Conservation (phyloP, 2,797 vertebrate genomes). For the Furcifer pardalis region DNA sequence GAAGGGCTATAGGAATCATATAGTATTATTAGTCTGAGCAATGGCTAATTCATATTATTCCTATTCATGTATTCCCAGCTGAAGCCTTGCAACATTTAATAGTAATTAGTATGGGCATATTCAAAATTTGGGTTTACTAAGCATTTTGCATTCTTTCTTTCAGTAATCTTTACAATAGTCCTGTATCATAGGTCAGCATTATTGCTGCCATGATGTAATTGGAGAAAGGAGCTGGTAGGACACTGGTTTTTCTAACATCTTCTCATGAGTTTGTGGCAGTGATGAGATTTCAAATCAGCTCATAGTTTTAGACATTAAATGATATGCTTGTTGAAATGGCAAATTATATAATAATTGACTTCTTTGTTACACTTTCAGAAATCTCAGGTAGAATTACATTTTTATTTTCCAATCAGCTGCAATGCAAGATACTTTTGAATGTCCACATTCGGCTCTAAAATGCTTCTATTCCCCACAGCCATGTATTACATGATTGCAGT, state of each 20-base stretch:
- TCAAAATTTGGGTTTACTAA: background rate
- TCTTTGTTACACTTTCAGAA: background rate
- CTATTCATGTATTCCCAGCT: background rate
- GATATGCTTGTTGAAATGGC: background rate
- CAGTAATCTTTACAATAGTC: background rate
- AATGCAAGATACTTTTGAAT: background rate
- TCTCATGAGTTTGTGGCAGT: background rate
- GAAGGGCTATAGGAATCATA: background rate
- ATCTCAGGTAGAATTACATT: background rate
- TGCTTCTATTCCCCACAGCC: background rate
- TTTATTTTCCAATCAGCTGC: background rate
- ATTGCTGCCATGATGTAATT: background rate
- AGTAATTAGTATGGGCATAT: background rate
- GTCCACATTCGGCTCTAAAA: background rate
- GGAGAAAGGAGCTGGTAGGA: background rate
- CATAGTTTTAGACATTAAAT: background rate
- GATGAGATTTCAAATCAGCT: background rate
- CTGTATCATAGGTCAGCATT: background rate
- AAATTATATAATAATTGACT: background rate
- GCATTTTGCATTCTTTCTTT: background rate
- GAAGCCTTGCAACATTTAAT: background rate
- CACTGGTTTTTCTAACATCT: background rate
- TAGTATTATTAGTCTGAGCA: background rate
- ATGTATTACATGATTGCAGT: conserved; percentile 3
- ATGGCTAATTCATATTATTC: background rate